phyloP scores from a whole-genome alignment of 2,888 invertebrate genomes.

The Polydrusus pterygomalis region DNA sequence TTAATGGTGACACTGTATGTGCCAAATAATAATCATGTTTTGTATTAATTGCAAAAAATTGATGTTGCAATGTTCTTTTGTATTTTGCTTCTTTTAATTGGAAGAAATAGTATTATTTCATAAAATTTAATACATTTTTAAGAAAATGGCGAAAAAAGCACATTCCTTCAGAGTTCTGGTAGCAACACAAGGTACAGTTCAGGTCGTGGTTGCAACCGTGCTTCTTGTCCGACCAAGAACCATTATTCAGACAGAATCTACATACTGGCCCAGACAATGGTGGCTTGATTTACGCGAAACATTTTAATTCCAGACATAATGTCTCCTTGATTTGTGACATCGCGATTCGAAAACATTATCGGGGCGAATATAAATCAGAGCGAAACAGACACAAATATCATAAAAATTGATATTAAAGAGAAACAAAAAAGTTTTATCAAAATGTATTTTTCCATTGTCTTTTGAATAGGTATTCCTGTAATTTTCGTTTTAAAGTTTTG shows the following conservation, averaged over 20 bases:
- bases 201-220: slow-evolving; percentile 61
- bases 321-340: slow-evolving; percentile 72
- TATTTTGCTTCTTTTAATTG: too few relatives aligned
- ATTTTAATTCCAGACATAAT: slow-evolving; percentile 72
- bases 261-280: slow-evolving; percentile 72
- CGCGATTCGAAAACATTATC: slow-evolving; percentile 71
- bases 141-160: slow-evolving; percentile 45
- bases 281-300: slow-evolving; percentile 70
- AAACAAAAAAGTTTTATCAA: neutral
- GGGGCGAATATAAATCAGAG: slow-evolving; percentile 68
- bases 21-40: too few relatives aligned
- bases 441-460: slow-evolving; percentile 13
- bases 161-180: slow-evolving; percentile 39
- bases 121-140: too few relatives aligned
- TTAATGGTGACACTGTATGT: too few relatives aligned
- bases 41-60: too few relatives aligned
- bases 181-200: slow-evolving; percentile 61
- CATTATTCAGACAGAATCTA: slow-evolving; percentile 69
- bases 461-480: neutral
- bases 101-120: too few relatives aligned
- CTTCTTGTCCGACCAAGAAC: slow-evolving; percentile 57
- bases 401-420: slow-evolving; percentile 33
- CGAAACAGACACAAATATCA: slow-evolving; percentile 35
- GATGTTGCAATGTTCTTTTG: too few relatives aligned
- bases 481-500: neutral